Conservation (phyloP, 2,113 vertebrate genomes). For the Perca fluviatilis region DNA sequence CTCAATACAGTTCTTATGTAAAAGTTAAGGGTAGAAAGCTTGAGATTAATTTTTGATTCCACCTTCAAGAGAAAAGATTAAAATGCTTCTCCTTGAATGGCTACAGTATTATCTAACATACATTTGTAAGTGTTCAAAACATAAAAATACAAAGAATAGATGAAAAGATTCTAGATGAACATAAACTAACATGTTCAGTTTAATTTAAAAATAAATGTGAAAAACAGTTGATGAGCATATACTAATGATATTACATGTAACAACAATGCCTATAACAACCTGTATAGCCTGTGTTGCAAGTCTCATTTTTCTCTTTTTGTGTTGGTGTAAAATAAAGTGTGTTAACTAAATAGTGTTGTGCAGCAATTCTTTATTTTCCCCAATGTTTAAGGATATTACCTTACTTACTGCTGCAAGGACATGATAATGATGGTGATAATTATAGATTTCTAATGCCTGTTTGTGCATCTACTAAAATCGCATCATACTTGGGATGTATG, state of each 20-base stretch:
- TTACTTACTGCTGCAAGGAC: not conserved
- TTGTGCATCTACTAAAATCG: no score
- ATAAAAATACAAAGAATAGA: not conserved
- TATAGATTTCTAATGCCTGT: not conserved
- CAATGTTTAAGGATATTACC: not conserved
- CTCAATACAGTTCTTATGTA: slow-evolving; percentile 74
- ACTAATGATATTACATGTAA: not conserved
- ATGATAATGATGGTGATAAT: not conserved
- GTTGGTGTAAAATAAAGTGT: slow-evolving; percentile 29
- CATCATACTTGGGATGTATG: no score
- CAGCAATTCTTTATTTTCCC: not conserved
- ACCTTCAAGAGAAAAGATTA: slow-evolving; percentile 26
- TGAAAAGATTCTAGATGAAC: not conserved
- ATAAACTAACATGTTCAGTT: not conserved
- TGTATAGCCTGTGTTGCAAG: not conserved
- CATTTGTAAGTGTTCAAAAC: not conserved
- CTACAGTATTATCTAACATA: slow-evolving; percentile 44
- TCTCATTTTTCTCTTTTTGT: not conserved
- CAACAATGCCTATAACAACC: not conserved
- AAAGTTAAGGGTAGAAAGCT: slow-evolving; percentile 81
- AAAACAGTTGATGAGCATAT: not conserved
- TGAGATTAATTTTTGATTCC: slow-evolving; percentile 81
- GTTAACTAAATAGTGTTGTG: slow-evolving; percentile 1
- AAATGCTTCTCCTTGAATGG: not conserved
- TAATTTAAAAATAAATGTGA: not conserved